Evolutionary conservation across 2,888 invertebrate genomes (phyloP), one percentile per base, ranked within the genome.

Genomic region (Leucophenga maculata): DNA sequence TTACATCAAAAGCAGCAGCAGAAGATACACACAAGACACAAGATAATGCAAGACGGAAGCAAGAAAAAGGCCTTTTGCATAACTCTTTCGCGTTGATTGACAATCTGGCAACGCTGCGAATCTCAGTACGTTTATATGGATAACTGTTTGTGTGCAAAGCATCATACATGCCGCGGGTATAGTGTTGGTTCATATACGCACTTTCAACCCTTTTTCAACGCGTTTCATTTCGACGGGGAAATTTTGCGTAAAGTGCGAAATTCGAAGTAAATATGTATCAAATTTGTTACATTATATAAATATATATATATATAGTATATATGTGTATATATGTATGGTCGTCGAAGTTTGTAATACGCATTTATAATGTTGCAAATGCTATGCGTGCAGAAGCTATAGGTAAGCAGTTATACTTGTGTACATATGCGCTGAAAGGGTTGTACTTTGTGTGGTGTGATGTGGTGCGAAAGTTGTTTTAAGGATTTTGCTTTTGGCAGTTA

Each of bases 281-380:
- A 64, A 65, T 44, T 65, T 39, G 66, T 54, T 66, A 54, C 9
- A 71, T 75, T 79, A 80, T 39, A 83, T 80, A 78, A 75, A 20
- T 46, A 60, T 79, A 80, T 39, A 83, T 80, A 78, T 75, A 20
- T 46, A 60, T 46, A 39, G 68, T 70, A 67, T 74, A 65, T 71
- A 32, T 39, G 50, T 62, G 52, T 54, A 44, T 69, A 64, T 16
- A 16, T 48, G 68, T 74, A 78, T 64, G 62, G 62, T 46, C 62
- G 62, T 46, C 62, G 62, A 20, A 64, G 46, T 22, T 48, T 46
- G 32, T 39, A n/a, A 75, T 80, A 82, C 74, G 82, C 82, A 80
- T 78, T 82, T 82, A 78, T 82, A 55, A 22, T 60, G 60, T 60
- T 80, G 80, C 80, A 80, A 77, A 76, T 78, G 78, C 79, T 78